These are phyloP conservation scores for Anastatus disparis DNA, from an alignment of 1,140 invertebrate species.

Conservation along the genomic window DNA sequence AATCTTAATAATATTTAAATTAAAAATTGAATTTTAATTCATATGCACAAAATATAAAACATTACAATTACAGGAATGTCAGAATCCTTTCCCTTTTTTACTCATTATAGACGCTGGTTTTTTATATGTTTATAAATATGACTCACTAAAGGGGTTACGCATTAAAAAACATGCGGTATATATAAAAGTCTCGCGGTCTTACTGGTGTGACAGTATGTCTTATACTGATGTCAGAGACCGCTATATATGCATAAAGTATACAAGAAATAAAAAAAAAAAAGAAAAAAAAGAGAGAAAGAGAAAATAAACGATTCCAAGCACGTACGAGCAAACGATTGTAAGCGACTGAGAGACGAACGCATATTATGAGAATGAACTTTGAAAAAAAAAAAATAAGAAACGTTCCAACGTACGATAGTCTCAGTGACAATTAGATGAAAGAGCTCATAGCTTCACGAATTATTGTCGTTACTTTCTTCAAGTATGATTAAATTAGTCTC, in stretches of 20 bases:
- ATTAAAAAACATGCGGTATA: no score
- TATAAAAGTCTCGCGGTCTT: no score
- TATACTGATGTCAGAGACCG: neutral
- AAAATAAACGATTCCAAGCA: neutral
- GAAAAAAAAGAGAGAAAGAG: neutral
- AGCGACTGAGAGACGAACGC: neutral
- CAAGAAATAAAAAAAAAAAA: no score
- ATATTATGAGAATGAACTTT: slow-evolving; percentile 4
- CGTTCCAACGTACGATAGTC: neutral
- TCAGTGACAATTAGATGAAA: slow-evolving; percentile 23
- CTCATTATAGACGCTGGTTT: slow-evolving; percentile 9
- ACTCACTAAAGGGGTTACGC: no score
- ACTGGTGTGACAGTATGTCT: no score
- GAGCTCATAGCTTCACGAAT: neutral
- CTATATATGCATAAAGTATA: no score
- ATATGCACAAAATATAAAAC: no score
- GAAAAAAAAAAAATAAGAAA: no score
- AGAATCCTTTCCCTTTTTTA: no score
- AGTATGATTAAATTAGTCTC: slow-evolving; percentile 9
- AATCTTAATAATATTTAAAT: no score
- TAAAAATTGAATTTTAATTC: no score
- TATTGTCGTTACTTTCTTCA: neutral
- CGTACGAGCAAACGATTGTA: slow-evolving; percentile 5
- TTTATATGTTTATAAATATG: slow-evolving; percentile 32
- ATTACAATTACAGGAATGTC: no score